Percentiles rank a stretch among this genome's conserved stretches.
These are phyloP conservation scores for Gonioctena quinquepunctata DNA, from an alignment of 1,140 invertebrate genomes.

Conservation along the genomic window DNA sequence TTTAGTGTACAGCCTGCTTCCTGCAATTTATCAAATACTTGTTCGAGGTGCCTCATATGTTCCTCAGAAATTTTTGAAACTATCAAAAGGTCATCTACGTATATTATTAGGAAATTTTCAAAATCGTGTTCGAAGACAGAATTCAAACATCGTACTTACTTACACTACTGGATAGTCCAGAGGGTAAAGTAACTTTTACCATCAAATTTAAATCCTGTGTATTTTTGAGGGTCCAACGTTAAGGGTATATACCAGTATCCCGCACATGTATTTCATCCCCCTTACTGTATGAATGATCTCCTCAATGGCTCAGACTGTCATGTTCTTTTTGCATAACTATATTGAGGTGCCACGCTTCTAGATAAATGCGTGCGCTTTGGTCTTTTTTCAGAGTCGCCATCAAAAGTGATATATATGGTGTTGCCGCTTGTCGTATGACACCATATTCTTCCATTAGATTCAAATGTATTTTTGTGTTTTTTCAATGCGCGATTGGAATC, in stretches of 20 bases:
- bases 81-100: background rate
- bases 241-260: too few relatives aligned
- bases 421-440: background rate
- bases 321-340: background rate
- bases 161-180: background rate
- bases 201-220: slow-evolving; percentile 14
- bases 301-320: slow-evolving; percentile 2
- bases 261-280: background rate
- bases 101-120: background rate
- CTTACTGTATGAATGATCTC: background rate
- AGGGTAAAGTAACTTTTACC: background rate
- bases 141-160: background rate
- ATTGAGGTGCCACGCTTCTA: background rate
- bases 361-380: background rate
- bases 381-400: slow-evolving; percentile 13
- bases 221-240: background rate
- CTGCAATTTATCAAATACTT: background rate
- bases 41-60: background rate
- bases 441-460: background rate
- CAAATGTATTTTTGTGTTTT: background rate
- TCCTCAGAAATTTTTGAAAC: background rate
- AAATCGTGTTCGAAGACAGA: background rate
- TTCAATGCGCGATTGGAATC: background rate
- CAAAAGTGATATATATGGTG: background rate
- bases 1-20: slow-evolving; percentile 3